phyloP scores from a whole-genome alignment of 2,888 invertebrate species.

The Volucella inflata region DNA sequence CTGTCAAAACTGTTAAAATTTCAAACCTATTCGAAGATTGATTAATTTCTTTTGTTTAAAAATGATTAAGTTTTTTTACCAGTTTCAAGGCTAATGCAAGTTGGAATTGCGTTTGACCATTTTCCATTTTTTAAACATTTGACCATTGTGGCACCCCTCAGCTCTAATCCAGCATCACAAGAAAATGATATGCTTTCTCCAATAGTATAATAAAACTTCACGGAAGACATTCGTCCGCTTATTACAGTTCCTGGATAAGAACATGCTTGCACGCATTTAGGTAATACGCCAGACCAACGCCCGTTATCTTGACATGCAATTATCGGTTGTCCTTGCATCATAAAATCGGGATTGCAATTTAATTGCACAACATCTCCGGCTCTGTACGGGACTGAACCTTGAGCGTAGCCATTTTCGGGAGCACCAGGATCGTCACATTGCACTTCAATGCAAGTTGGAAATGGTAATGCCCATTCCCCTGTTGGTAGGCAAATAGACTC shows the following conservation, averaged over 20 bases:
- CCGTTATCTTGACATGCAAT: conserved; percentile 95
- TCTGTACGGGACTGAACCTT: conserved; percentile 90
- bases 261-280: conserved; percentile 94
- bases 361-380: conserved; percentile 94
- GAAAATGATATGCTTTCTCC: conserved; percentile 93
- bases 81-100: conserved; percentile 84
- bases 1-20: too few species aligned
- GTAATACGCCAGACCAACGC: conserved; percentile 92
- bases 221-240: conserved; percentile 92
- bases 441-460: conserved; percentile 92
- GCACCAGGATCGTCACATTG: conserved; percentile 90
- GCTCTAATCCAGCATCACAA: conserved; percentile 90
- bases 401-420: conserved; percentile 91
- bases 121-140: conserved; percentile 92
- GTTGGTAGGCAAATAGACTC: conserved; percentile 91
- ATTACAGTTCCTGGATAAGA: conserved; percentile 94
- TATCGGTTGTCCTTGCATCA: conserved; percentile 95
- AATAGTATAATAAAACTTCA: conserved; percentile 94
- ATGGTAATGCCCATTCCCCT: conserved; percentile 92
- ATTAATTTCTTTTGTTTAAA: too few species aligned
- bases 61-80: conserved; percentile 35
- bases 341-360: conserved; percentile 93
- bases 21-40: too few species aligned
- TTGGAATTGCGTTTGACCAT: conserved; percentile 94
- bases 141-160: conserved; percentile 91